Base-by-base conservation (phyloP, 2,888 invertebrate genomes). In the Acanthopleura granulata region DNA sequence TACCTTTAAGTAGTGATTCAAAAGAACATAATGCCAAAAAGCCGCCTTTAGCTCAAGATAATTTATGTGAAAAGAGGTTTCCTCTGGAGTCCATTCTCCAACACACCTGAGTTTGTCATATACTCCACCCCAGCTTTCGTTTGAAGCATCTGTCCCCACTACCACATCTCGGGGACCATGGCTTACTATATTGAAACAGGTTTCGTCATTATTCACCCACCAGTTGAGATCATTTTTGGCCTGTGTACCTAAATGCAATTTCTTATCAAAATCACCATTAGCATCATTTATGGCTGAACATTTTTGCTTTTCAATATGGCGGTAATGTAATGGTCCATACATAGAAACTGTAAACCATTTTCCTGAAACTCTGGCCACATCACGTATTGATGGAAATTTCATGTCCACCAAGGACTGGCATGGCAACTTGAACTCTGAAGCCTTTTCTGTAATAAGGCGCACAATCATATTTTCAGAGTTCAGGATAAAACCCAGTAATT, bases 121-220 rank as follows among this genome's bases (percentile, higher is more conserved):
- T 22, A 77, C 78, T 77, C 78, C 78, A 76, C 76, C 74, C 72
- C 75, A 79, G 75, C 80, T 78, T 75, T 76, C 75, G 72, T 61
- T 74, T 75, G 75, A 78, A 72, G 78, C 77, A 79, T 75, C 77
- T 74, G 76, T 78, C 75, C 77, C 75, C 76, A 79, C 77, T 77
- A 73, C 74, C 76, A 77, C 75, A 72, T 77, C 76, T 73, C 75
- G 77, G 70, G 76, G 78, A 76, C 78, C 80, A 80, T 75, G 72
- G 51, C 73, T 76, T 72, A 66, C 27, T 70, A 51, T 25, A 78
- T 62, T 18, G 49, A 22, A 72, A 49, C 50, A 22, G 14, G 22
- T 22, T 49, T 72, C 29, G 15, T 77, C 16, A 72, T 77, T 77
- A 11, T 62, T 27, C 15, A 78, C 61, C 79, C 78, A 81, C 79